Evolutionary conservation across 1,140 invertebrate genomes (phyloP).

Genomic region (Nasonia giraulti): DNA sequence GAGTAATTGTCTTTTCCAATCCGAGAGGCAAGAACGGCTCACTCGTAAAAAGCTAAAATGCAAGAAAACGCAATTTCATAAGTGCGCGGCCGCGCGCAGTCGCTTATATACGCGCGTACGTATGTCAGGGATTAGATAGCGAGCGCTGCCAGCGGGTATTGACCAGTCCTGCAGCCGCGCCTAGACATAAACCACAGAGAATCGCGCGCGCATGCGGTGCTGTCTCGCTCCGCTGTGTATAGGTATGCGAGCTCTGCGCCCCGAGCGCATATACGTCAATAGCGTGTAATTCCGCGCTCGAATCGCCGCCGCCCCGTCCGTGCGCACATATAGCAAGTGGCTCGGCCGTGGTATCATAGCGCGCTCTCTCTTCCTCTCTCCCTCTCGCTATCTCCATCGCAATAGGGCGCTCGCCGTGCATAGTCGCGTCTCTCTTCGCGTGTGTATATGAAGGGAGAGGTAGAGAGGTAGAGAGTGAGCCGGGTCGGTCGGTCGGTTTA

Average conservation of each 20-base stretch:
- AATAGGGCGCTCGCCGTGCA: constrained; percentile 2
- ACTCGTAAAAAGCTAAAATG: background rate
- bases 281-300: constrained; percentile 38
- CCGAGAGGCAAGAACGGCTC: too few relatives aligned
- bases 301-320: constrained; percentile 1
- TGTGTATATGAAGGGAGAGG: background rate
- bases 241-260: background rate
- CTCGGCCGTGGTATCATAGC: constrained; percentile 2
- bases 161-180: constrained; percentile 36
- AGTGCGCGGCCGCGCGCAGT: background rate
- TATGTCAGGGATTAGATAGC: constrained; percentile 37
- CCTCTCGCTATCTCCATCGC: constrained; percentile 16
- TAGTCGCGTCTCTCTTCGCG: background rate
- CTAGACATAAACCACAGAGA: constrained; percentile 45
- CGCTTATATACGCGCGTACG: background rate
- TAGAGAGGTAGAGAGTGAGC: background rate
- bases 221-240: background rate
- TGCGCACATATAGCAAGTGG: background rate
- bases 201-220: background rate
- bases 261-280: constrained; percentile 34
- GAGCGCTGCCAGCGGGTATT: background rate
- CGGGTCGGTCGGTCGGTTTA: background rate
- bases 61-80: constrained; percentile 45
- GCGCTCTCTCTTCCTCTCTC: background rate
- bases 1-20: too few relatives aligned